Percentiles rank a stretch among this genome's conserved stretches.
Conservation (phyloP, 2,113 vertebrate species). For the Rhipidura dahli region DNA sequence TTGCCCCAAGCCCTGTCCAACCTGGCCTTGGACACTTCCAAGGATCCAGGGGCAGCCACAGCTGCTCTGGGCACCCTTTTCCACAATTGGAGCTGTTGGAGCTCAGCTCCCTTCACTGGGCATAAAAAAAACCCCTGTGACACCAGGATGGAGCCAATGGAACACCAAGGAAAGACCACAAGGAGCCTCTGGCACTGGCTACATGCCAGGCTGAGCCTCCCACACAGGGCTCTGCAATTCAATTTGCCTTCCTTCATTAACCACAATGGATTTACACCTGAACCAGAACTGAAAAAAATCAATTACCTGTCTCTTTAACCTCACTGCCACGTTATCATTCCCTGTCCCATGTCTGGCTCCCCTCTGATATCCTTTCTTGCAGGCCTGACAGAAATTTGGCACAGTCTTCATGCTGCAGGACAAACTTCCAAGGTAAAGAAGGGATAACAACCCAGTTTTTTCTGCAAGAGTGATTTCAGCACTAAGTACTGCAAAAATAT, state of each 20-base stretch:
- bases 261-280: background rate
- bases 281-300: background rate
- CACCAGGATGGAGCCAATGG: background rate
- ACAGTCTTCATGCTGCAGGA: background rate
- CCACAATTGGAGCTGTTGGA: background rate
- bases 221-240: background rate
- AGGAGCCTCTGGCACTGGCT: background rate
- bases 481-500: background rate
- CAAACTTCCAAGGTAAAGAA: background rate
- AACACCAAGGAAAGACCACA: background rate
- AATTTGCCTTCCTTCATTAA: slow-evolving; percentile 15
- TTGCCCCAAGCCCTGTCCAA: rapidly evolving
- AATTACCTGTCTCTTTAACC: slow-evolving; percentile 19
- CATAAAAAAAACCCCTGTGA: background rate
- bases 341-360: background rate
- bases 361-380: background rate
- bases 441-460: background rate
- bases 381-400: background rate
- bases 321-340: background rate
- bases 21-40: background rate
- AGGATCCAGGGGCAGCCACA: background rate
- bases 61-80: rapidly evolving
- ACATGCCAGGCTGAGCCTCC: background rate
- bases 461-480: background rate
- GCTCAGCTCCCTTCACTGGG: background rate